Evolutionary conservation across 2,113 vertebrate genomes (phyloP), one percentile per base, ranked within the genome.

Genomic region (Misgurnus anguillicaudatus): DNA sequence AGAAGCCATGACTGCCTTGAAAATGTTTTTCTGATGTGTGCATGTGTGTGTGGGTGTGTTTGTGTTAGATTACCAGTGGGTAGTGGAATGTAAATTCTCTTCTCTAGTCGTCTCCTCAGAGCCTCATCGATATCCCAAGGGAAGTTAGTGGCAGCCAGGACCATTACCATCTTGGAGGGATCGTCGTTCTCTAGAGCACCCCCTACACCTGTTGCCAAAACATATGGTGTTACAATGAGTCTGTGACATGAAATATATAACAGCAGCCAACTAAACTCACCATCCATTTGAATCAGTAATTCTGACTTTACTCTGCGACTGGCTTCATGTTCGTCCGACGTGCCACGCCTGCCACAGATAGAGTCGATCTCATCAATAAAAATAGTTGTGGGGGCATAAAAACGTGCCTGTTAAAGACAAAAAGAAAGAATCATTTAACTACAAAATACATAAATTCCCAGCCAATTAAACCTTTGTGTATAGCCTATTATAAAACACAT

Each of bases 41-140:
- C 3, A 3, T 31, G 24, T 58, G 48, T 51, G 55, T 57, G n/a
- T 48, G 53, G 2, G 2, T 31, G 24, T 31, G 24, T 31, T 31
- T n/a, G 39, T 61, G 63, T 58, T 36, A 16, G 24, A 47, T 82
- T 84, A 99, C 98, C 96, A 92, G 95, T 97, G 13, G 98, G 98
- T 51, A 99, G 91, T 31, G 96, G 91, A 88, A 99, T 99, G 86
- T 99, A 99, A 89, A 99, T 99, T 84, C 98, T 94, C 85, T 99
- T 99, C 86, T 99, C 98, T 83, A 99, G 90, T 48, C 98, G 93
- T 1, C 98, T 91, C 62, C 96, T 91, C 80, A 99, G 83, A 9
- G 98, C 98, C 88, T 99, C 98, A 82, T 99, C 97, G 66, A 99
- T 98, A 91, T 99, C 98, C 98, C 98, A 99, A 41, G 98, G 98